Evolutionary conservation across 2,113 vertebrate species (phyloP), one percentile per base, ranked within the genome.

Genomic region (Carassius carassius): DNA sequence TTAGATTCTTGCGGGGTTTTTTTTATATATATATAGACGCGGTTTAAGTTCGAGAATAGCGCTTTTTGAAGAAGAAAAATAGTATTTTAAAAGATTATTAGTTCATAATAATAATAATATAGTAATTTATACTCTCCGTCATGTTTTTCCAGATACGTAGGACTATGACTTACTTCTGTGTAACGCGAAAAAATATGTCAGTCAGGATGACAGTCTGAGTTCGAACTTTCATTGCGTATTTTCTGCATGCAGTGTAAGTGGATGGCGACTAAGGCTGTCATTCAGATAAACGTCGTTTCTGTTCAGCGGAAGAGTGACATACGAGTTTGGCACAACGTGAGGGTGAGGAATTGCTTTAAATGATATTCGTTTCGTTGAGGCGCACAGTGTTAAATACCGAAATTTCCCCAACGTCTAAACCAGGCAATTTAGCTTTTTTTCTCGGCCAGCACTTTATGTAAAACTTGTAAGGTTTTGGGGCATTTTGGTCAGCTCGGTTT

Each of bases 181-280:
- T 9, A 74, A 32, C 47, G 9, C 3, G 16, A 32, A 54, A 54
- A 54, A 76, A 47, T 19, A 16, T 37, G 19, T 72, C 5, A 76
- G 74, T 76, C 73, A 32, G 44, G 49, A 51, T 11, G 23, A 49
- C 63, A 17, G 70, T 9, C 13, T 14, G 62, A 19, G 67, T 76
- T 74, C 70, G n/a, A n/a, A 74, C 72, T 74, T 49, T 74, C 72
- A 49, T 47, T 74, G 41, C 72, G 72, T 49, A 41, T 49, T 74
- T 74, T 49, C 12, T 14, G 72, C 72, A 47, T 76, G n/a, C 49
- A 19, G 1, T 54, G 47, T 5, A 76, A 76, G 70, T 47, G 41
- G 23, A 47, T 9, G n/a, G 70, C 44, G 72, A 74, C 72, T 47
- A 8, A 74, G 44, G 13, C 41, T 74, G 72, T 74, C 41, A 49